phyloP scores from a whole-genome alignment of 2,888 invertebrate genomes.

The Conchocele bisecta region DNA sequence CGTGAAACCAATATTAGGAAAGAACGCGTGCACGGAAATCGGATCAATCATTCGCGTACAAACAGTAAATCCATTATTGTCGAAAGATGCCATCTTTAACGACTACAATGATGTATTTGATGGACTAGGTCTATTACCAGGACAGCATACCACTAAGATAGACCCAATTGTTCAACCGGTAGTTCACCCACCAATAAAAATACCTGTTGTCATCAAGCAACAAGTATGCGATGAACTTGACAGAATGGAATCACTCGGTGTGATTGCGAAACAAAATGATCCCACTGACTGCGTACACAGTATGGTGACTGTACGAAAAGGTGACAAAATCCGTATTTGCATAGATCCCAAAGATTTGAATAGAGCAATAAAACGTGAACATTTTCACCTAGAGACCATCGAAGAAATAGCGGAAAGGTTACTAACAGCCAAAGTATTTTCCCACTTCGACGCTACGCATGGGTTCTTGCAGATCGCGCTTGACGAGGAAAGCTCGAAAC shows the following conservation, averaged over 20 bases:
- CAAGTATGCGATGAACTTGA: conserved; percentile 49
- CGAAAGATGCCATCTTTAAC: neutral
- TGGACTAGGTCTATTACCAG: conserved; percentile 43
- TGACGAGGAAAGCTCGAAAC: conserved; percentile 20
- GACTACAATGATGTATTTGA: conserved; percentile 32
- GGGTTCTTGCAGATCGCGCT: conserved; percentile 39
- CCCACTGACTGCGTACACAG: conserved; percentile 59
- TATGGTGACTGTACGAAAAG: conserved; percentile 53
- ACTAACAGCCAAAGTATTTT: conserved; percentile 35
- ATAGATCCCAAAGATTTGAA: conserved; percentile 63
- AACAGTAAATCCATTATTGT: neutral
- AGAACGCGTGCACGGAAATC: too few relatives aligned
- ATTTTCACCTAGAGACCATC: conserved; percentile 50
- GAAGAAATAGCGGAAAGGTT: conserved; percentile 48
- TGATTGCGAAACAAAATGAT: conserved; percentile 46
- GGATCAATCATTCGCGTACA: neutral
- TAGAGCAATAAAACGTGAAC: conserved; percentile 37
- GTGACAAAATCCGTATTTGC: conserved; percentile 34
- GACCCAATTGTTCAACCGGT: conserved; percentile 41
- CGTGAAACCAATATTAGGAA: neutral
- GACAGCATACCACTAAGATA: conserved; percentile 25
- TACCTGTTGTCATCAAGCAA: conserved; percentile 43
- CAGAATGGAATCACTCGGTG: conserved; percentile 32
- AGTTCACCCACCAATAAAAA: conserved; percentile 48
- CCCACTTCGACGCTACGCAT: conserved; percentile 28